Evolutionary conservation across 2,888 invertebrate species (phyloP).

Genomic region (Alcis repandata): DNA sequence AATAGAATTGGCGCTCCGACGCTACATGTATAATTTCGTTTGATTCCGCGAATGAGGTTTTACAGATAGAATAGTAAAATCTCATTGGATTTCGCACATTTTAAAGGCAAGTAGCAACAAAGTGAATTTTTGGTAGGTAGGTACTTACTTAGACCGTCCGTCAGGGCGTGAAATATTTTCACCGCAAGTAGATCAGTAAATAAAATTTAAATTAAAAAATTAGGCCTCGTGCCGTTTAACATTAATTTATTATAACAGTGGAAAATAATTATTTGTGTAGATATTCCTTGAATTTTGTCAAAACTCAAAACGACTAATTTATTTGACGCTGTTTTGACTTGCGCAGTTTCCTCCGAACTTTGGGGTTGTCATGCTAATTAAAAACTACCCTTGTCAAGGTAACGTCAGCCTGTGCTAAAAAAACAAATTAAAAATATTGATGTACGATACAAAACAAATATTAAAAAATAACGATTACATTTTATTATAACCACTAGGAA

Average conservation of each 20-base stretch:
- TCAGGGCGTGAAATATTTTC: neutral
- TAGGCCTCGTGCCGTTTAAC: neutral
- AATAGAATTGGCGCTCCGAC: too few relatives aligned
- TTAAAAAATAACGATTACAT: too few relatives aligned
- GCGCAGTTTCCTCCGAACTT: slow-evolving; percentile 55
- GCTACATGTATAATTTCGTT: too few relatives aligned
- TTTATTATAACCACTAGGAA: too few relatives aligned
- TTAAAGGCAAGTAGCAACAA: neutral
- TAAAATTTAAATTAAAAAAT: neutral
- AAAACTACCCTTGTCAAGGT: slow-evolving; percentile 33
- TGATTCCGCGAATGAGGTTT: too few relatives aligned
- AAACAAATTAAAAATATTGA: neutral
- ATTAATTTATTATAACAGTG: neutral
- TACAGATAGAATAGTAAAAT: too few relatives aligned
- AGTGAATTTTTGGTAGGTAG: neutral
- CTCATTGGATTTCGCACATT: too few relatives aligned
- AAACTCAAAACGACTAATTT: slow-evolving; percentile 42
- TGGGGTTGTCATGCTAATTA: slow-evolving; percentile 52
- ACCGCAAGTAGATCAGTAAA: neutral
- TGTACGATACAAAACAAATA: too few relatives aligned
- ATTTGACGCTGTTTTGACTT: slow-evolving; percentile 64
- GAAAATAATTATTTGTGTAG: slow-evolving; percentile 42
- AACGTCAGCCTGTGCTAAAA: slow-evolving; percentile 8
- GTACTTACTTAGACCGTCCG: neutral
- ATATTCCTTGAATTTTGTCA: slow-evolving; percentile 41